phyloP scores from a whole-genome alignment of 2,888 invertebrate species.

The Homarus gammarus region DNA sequence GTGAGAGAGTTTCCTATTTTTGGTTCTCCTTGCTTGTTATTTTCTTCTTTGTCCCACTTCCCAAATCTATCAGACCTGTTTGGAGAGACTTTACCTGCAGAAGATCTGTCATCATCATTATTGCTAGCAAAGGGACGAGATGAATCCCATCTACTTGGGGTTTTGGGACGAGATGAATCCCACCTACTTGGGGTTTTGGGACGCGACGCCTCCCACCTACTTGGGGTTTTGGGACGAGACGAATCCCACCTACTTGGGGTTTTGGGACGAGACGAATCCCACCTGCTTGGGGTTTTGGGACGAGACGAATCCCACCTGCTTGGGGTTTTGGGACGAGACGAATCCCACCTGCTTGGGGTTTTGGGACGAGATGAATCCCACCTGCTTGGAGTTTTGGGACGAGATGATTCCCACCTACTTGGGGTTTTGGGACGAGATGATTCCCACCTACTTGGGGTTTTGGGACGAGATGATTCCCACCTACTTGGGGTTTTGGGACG shows the following conservation, averaged over 20 bases:
- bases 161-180: conserved; percentile 3
- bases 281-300: conserved; percentile 24
- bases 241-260: conserved; percentile 32
- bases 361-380: conserved; percentile 42
- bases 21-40: conserved; percentile 19
- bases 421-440: conserved; percentile 35
- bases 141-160: conserved; percentile 20
- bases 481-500: conserved; percentile 35
- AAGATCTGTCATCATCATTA: not conserved
- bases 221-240: conserved; percentile 10
- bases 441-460: conserved; percentile 43
- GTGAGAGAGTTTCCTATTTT: conserved; percentile 57
- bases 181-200: conserved; percentile 7
- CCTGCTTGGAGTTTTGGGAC: conserved; percentile 26
- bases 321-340: conserved; percentile 39
- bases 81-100: conserved; percentile 21
- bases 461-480: conserved; percentile 35
- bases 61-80: conserved; percentile 43
- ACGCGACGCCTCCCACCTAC: not conserved
- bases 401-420: conserved; percentile 28
- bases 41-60: conserved; percentile 53
- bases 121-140: not conserved
- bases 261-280: not conserved
- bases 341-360: conserved; percentile 38
- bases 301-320: not conserved